These are phyloP conservation scores for Heteromurus nitidus DNA, from an alignment of 2,888 invertebrate species.

Conservation along the genomic window DNA sequence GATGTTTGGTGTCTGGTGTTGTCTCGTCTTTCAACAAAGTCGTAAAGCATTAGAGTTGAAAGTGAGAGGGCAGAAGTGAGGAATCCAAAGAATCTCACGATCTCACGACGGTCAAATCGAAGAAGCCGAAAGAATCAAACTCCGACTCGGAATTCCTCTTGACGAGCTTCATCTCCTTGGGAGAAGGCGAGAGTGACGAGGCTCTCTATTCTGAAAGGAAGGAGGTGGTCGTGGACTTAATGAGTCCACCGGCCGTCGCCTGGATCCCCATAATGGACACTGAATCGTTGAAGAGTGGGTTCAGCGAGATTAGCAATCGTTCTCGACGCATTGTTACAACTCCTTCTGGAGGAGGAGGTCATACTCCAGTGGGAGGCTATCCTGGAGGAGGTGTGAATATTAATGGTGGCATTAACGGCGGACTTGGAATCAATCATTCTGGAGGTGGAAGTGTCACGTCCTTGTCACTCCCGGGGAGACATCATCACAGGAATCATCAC, in stretches of 20 bases:
- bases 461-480: slow-evolving; percentile 67
- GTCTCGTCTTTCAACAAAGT: slow-evolving; percentile 41
- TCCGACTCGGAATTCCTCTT: neutral
- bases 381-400: slow-evolving; percentile 12
- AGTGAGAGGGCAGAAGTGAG: no score
- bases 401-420: slow-evolving; percentile 40
- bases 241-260: slow-evolving; percentile 69
- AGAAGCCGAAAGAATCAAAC: no score
- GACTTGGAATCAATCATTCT: slow-evolving; percentile 35
- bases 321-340: slow-evolving; percentile 75
- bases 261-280: slow-evolving; percentile 84
- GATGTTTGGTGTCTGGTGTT: no score
- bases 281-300: slow-evolving; percentile 90
- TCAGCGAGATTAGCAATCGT: slow-evolving; percentile 88
- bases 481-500: slow-evolving; percentile 69
- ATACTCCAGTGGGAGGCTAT: slow-evolving; percentile 48
- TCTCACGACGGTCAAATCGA: slow-evolving; percentile 49
- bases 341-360: slow-evolving; percentile 40
- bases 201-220: neutral
- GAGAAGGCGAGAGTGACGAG: neutral
- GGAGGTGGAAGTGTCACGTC: slow-evolving; percentile 61
- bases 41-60: slow-evolving; percentile 30
- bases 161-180: slow-evolving; percentile 39
- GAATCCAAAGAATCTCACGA: slow-evolving; percentile 50
- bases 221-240: slow-evolving; percentile 58